Evolutionary conservation across 1,140 invertebrate species (phyloP), one percentile per base, ranked within the genome.

Genomic region (Aphelenchoides besseyi): DNA sequence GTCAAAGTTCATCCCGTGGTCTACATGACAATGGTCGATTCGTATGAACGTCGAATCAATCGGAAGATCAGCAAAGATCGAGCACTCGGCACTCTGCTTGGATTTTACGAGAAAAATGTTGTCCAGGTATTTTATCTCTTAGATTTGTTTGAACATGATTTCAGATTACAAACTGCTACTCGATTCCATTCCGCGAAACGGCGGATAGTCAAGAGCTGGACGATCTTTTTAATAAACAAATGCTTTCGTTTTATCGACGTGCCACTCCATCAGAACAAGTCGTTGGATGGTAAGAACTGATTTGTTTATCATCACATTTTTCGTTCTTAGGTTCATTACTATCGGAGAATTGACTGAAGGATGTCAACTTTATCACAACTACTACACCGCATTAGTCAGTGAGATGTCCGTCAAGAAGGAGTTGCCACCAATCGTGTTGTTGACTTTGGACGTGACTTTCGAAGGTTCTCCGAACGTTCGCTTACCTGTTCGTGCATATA

Each of bases 1-100:
- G 82, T 84, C 12, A 83, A 83, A 64, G 80, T 83, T 1, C 81
- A 83, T 61, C 81, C 81, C 8, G 74, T 80, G 3, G 81, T 83
- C 28, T 79, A 81, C 32, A 72, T 83, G 71, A 75, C 82, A 1
- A 84, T 83, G 28, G 81, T 83, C 41, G 81, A 83, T 68, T 69
- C 80, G 8, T 84, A 79, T 67, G 80, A 80, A 57, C 78, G 79
- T 53, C 71, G 79, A 52, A 59, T 59, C 55, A 66, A 37, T 32
- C 63, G 63, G 12, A 29, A 36, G 32, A 28, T n/a, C 16, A 33
- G 53, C n/a, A 80, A 79, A 18, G 71, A 79, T 36, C 68, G 70
- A 32, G 80, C 76, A 16, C 70, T 82, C 29, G 81, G 81, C 9
- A 84, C 82, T 18, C 69, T 83, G 26, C 68, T 83, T 53, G 81